These are phyloP conservation scores for Octodon degus DNA, from an alignment of 2,113 vertebrate genomes.

Conservation along the genomic window DNA sequence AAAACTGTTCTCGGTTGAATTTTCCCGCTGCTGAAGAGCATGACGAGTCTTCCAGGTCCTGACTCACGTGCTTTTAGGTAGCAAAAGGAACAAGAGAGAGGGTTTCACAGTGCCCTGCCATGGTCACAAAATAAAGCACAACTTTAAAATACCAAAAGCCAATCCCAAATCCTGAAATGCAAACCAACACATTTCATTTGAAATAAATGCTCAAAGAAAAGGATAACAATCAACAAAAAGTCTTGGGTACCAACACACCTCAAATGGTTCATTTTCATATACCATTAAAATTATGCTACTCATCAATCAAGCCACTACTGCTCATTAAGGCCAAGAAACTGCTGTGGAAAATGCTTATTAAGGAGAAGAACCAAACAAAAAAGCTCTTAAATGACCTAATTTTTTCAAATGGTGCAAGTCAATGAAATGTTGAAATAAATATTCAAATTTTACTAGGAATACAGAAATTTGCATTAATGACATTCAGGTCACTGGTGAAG, in stretches of 20 bases:
- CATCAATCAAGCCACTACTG: not conserved
- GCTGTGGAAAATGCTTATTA: not conserved
- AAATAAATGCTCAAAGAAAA: not conserved
- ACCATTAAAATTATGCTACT: not conserved
- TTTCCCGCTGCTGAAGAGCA: constrained; percentile 92
- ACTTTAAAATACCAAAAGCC: constrained; percentile 20
- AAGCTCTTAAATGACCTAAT: not conserved
- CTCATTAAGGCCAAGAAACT: not conserved
- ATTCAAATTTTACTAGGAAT: not conserved
- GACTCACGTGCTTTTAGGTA: constrained; percentile 82
- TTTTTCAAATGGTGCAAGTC: not conserved
- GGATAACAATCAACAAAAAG: not conserved
- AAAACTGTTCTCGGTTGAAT: constrained; percentile 93
- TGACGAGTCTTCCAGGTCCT: constrained; percentile 93
- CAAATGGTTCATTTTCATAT: not conserved
- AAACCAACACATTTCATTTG: not conserved
- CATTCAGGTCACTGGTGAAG: not conserved
- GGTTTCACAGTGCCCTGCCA: not conserved
- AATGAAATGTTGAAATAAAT: not conserved
- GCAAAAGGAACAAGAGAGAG: constrained; percentile 66
- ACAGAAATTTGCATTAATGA: not conserved
- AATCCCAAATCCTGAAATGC: constrained; percentile 6
- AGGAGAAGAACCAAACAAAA: not conserved
- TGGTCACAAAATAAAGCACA: constrained; percentile 15
- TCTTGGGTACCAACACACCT: not conserved